Base-by-base conservation (phyloP, 2,797 vertebrate genomes). In the Neostethus bicornis region DNA sequence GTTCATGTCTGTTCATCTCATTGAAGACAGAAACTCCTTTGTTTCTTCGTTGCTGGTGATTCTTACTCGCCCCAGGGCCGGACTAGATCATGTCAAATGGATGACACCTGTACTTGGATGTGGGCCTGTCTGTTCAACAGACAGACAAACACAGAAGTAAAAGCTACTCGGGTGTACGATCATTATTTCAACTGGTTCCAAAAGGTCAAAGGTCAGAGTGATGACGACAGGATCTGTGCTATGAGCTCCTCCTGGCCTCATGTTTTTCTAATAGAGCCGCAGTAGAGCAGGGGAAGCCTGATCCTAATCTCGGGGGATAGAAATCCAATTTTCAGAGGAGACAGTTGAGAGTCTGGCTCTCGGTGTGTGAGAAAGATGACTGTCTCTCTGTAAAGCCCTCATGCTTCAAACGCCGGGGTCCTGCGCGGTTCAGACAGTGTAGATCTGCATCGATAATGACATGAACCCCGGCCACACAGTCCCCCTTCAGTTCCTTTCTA, bases 261-360 rank as follows among this genome's bases (percentile, higher is more conserved):
- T 90, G 88, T 91, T 91, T 88, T 90, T 89, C 84, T 87, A 89
- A 80, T 63, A 86, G 85, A 86, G 86, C 80, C 54, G 20, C 75
- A 24, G 73, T 57, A 44, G 68, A 85, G 84, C 70, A 59, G 80
- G 80, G 83, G 79, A 83, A 85, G 86, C 81, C 88, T 86, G 89
- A 87, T 90, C 83, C 79, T 90, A 91, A 92, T 91, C 90, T 91
- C 80, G 24, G 75, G 84, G 89, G 90, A 90, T 91, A 87, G 89
- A 91, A 92, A 92, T 91, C 90, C 89, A 91, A 92, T 92, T 91
- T 91, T 89, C 85, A 80, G 81, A 83, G 79, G 81, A 89, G 89
- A 88, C 86, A 87, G 85, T 90, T 80, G 88, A 88, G 87, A 85
- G 83, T 83, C 85, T 78, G 85, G 75, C 84, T 83, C 73, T 70